Base-by-base conservation (phyloP, 2,113 vertebrate genomes). In the Murina feae region DNA sequence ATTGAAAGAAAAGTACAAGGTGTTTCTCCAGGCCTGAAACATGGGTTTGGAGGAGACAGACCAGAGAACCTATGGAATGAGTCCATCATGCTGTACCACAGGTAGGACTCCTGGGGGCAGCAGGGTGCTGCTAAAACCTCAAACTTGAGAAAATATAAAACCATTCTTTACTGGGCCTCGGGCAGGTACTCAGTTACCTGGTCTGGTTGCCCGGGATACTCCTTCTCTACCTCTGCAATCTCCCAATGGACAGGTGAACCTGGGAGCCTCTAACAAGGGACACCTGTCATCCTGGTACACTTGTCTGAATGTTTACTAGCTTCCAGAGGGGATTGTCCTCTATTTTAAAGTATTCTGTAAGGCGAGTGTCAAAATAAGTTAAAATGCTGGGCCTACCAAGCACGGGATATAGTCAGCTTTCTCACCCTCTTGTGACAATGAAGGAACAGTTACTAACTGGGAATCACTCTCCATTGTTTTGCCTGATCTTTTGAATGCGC, bases 401-500 rank as follows among this genome's bases (percentile, higher is more conserved):
- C 5, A 4, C 35, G 60, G 9, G 20, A 20, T 91, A 47, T 71
- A 87, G 86, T n/a, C 47, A 68, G 35, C 44, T 82, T 93, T 39
- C 39, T 81, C 8, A 5, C 1, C 58, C 60, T n/a, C 93, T 66
- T 23, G 53, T 78, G 95, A 89, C 63, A 88, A 44, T 55, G 83
- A 88, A 91, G 60, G 85, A 87, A 75, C 60, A 75, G 18, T 76
- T 91, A 17, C 66, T 47, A 83, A 81, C 76, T 82, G n/a, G 68
- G 92, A 97, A 94, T 58, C 84, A 32, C 23, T 89, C 65, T 92
- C 51, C 4, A 4, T 82, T 96, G 93, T 89, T 92, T 86, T 49
- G 16, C 25, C 17, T 94, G 94, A 96, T 84, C 94, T 98, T 97
- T 94, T 37, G 79, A 95, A 93, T 91, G 12, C 53, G 93, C 10